A percentile compares a stretch with the other conserved stretches of the same genome.
Conservation (phyloP, 1,140 invertebrate genomes). For the Leptopilina boulardi region DNA sequence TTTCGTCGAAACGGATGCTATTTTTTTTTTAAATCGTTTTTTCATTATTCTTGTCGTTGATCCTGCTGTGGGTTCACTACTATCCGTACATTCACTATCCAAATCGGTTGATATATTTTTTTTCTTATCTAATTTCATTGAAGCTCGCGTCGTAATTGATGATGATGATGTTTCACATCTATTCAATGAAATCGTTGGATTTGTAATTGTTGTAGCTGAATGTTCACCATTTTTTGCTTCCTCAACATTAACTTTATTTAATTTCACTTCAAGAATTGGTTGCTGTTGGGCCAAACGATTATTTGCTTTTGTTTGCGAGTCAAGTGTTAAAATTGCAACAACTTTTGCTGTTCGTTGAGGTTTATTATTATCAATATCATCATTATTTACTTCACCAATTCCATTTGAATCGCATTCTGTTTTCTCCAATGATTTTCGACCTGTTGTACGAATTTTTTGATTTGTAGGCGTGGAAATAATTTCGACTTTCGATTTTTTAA, state of each 20-base stretch:
- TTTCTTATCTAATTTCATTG: background rate
- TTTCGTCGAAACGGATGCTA: slow-evolving; percentile 41
- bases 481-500: background rate
- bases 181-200: slow-evolving; percentile 18
- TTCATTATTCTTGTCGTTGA: slow-evolving; percentile 3
- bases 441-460: background rate
- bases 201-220: background rate
- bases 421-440: background rate
- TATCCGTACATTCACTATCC: slow-evolving; percentile 56
- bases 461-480: background rate
- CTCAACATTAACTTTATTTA: background rate
- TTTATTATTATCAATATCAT: slow-evolving; percentile 63
- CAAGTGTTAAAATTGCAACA: slow-evolving; percentile 68
- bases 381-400: background rate
- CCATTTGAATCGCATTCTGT: slow-evolving; percentile 20
- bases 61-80: slow-evolving; percentile 41
- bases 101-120: slow-evolving; percentile 50
- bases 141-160: slow-evolving; percentile 29
- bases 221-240: background rate
- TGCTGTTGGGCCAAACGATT: background rate
- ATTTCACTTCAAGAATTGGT: slow-evolving; percentile 3
- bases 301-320: slow-evolving; percentile 57
- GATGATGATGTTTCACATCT: background rate
- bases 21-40: slow-evolving; percentile 54
- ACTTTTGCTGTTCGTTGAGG: slow-evolving; percentile 72